Evolutionary conservation across 2,113 vertebrate species (phyloP).

Genomic region (Eretmochelys imbricata): DNA sequence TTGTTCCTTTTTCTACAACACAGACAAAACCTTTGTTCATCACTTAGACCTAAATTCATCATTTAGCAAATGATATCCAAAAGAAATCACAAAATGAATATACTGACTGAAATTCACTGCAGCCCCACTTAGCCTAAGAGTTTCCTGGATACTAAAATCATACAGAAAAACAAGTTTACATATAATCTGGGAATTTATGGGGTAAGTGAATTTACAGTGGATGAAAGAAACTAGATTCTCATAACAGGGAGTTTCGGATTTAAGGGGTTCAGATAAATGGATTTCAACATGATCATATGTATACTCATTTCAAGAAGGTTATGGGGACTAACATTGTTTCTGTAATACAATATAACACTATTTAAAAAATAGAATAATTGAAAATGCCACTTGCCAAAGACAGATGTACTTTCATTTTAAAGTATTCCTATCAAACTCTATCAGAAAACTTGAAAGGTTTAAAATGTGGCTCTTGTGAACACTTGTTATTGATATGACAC

Average conservation of each 20-base stretch:
- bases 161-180: constrained; percentile 33
- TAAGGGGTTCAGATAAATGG: background rate
- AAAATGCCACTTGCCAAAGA: constrained; percentile 65
- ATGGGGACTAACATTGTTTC: constrained; percentile 66
- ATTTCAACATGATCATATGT: constrained; percentile 42
- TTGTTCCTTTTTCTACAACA: constrained; percentile 1
- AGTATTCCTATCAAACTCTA: constrained; percentile 67
- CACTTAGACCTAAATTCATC: background rate
- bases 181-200: background rate
- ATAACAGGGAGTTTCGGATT: constrained; percentile 25
- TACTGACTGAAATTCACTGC: constrained; percentile 2
- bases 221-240: background rate
- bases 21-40: constrained; percentile 48
- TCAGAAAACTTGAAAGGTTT: constrained; percentile 75
- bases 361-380: constrained; percentile 40
- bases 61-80: constrained; percentile 41
- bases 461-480: constrained; percentile 74
- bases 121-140: constrained; percentile 22
- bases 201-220: constrained; percentile 13
- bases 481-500: constrained; percentile 74
- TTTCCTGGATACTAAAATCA: constrained; percentile 33
- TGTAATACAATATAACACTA: constrained; percentile 34
- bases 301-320: constrained; percentile 58
- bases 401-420: constrained; percentile 71
- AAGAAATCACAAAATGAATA: constrained; percentile 41